These are phyloP conservation scores for Corythaeola cristata DNA, from an alignment of 2,113 vertebrate species.

Conservation along the genomic window DNA sequence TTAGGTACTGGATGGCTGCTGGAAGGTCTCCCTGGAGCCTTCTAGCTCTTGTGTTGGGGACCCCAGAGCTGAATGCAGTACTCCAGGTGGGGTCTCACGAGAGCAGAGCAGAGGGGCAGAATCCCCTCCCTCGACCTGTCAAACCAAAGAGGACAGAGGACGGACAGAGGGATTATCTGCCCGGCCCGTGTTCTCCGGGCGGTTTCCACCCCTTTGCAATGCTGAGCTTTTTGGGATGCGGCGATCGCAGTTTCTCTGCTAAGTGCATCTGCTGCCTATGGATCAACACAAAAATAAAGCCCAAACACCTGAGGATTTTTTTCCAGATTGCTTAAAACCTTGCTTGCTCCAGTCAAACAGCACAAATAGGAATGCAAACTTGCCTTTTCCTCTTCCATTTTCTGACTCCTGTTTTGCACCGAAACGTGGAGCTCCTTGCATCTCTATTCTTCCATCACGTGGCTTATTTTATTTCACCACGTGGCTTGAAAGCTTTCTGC, in stretches of 20 bases:
- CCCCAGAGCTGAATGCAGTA: too few relatives aligned
- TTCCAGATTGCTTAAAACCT: background rate
- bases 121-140: too few relatives aligned
- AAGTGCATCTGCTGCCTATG: background rate
- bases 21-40: too few relatives aligned
- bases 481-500: background rate
- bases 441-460: rapidly evolving
- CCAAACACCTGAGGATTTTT: background rate
- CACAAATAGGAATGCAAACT: rapidly evolving
- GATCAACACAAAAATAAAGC: background rate
- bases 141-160: too few relatives aligned
- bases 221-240: background rate
- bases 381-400: background rate
- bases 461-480: background rate
- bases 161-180: background rate
- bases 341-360: background rate
- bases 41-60: too few relatives aligned
- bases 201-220: background rate
- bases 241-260: background rate
- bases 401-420: background rate
- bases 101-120: too few relatives aligned
- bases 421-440: background rate
- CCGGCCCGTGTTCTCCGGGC: background rate
- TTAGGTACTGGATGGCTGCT: too few relatives aligned
- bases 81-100: too few relatives aligned